These are phyloP conservation scores for Melanotaenia pygmaea DNA, from an alignment of 2,797 vertebrate species.

Conservation along the genomic window DNA sequence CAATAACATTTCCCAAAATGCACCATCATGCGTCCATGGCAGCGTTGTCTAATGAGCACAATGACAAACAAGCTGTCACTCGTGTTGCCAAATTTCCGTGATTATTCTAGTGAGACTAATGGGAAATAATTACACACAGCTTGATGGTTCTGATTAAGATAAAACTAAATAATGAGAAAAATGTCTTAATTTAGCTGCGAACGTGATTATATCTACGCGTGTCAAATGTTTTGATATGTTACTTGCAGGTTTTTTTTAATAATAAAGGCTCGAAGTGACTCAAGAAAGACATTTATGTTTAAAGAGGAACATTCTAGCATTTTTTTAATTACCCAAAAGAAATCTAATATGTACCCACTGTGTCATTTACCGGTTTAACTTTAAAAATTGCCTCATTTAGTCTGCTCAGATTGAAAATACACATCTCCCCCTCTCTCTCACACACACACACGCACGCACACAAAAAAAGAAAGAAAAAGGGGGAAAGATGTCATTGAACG, in stretches of 20 bases:
- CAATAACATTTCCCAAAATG: not conserved
- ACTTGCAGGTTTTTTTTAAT: not conserved
- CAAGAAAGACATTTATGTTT: not conserved
- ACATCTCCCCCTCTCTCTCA: no score
- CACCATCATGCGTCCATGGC: not conserved
- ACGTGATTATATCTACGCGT: no score
- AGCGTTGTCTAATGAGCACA: not conserved
- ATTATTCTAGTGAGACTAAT: conserved; percentile 1
- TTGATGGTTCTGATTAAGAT: not conserved
- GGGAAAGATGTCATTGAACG: conserved; percentile 37
- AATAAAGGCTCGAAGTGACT: not conserved
- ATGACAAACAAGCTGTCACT: not conserved
- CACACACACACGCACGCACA: no score
- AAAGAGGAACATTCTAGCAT: not conserved
- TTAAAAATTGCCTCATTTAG: not conserved
- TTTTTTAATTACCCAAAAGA: not conserved
- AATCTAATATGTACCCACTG: not conserved
- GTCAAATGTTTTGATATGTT: no score
- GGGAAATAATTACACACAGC: not conserved
- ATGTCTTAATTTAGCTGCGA: not conserved
- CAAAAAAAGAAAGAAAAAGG: not conserved
- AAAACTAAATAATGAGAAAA: not conserved
- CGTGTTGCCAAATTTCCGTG: not conserved
- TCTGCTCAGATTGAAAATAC: conserved; percentile 25
- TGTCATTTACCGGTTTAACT: not conserved